Conservation (phyloP, 1,140 invertebrate species). For the Ridgeia piscesae region DNA sequence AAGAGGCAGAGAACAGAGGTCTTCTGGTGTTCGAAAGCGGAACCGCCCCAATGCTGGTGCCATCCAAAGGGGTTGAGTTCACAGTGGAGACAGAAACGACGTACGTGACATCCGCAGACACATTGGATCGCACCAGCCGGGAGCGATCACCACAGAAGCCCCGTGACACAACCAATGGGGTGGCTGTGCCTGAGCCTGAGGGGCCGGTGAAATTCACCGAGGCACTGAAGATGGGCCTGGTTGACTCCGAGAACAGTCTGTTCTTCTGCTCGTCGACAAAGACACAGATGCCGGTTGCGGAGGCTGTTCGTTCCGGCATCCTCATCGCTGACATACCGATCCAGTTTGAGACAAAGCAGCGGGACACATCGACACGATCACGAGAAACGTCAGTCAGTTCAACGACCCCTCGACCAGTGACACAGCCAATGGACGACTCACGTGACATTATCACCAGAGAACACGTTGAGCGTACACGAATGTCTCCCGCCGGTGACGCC, state of each 20-base stretch:
- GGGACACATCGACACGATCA: neutral
- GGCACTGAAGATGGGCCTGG: constrained; percentile 73
- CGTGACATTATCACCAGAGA: neutral
- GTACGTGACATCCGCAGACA: constrained; percentile 64
- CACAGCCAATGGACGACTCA: neutral
- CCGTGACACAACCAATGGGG: constrained; percentile 56
- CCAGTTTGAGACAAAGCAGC: neutral
- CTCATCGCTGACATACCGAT: constrained; percentile 75
- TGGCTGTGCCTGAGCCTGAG: neutral
- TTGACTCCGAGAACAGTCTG: constrained; percentile 74
- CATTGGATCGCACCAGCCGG: constrained; percentile 70
- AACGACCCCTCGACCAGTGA: neutral
- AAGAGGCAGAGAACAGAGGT: constrained; percentile 70
- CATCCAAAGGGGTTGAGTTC: constrained; percentile 62
- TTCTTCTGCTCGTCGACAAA: constrained; percentile 76
- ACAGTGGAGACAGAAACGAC: constrained; percentile 69
- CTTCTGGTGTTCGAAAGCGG: constrained; percentile 63
- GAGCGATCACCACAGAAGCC: constrained; percentile 71
- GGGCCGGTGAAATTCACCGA: constrained; percentile 54
- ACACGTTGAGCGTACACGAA: neutral
- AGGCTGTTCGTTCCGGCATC: constrained; percentile 74
- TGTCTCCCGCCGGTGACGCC: neutral
- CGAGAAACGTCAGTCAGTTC: neutral
- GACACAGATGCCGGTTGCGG: constrained; percentile 70
- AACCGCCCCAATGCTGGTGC: constrained; percentile 57